phyloP scores from a whole-genome alignment of 2,888 invertebrate genomes.

The Archips crataeganus region DNA sequence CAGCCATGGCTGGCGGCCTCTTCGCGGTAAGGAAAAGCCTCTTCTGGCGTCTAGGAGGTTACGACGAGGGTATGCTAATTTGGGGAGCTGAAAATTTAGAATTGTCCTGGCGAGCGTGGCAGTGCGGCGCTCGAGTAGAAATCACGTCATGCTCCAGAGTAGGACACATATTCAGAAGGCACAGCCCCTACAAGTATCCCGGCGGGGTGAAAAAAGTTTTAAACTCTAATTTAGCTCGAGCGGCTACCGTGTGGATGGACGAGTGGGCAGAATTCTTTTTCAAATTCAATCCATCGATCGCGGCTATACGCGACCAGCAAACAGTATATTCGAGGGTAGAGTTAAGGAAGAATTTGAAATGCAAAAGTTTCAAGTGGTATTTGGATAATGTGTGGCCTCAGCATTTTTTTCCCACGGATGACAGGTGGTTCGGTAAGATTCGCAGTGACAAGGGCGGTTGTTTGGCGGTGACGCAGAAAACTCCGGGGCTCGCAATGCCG shows the following conservation, averaged over 20 bases:
- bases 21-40: conserved; percentile 94
- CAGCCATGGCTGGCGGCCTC: conserved; percentile 98
- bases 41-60: conserved; percentile 94
- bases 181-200: conserved; percentile 97
- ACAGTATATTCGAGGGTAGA: conserved; percentile 87
- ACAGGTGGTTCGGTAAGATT: conserved; percentile 96
- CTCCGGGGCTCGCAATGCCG: conserved; percentile 89
- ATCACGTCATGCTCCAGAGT: conserved; percentile 97
- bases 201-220: conserved; percentile 96
- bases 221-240: conserved; percentile 95
- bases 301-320: conserved; percentile 85
- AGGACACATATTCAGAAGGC: conserved; percentile 96
- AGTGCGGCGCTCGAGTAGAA: conserved; percentile 96
- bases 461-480: conserved; percentile 74
- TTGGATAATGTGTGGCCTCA: conserved; percentile 98
- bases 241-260: conserved; percentile 99
- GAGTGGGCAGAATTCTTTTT: conserved; percentile 97
- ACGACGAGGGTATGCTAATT: conserved; percentile 91
- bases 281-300: conserved; percentile 92
- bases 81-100: conserved; percentile 99
- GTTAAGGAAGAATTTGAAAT: conserved; percentile 90
- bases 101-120: conserved; percentile 98
- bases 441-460: conserved; percentile 77
- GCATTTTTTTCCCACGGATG: conserved; percentile 96
- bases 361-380: conserved; percentile 97